Conservation (phyloP, 2,888 invertebrate genomes). For the Eremobia ochroleuca region DNA sequence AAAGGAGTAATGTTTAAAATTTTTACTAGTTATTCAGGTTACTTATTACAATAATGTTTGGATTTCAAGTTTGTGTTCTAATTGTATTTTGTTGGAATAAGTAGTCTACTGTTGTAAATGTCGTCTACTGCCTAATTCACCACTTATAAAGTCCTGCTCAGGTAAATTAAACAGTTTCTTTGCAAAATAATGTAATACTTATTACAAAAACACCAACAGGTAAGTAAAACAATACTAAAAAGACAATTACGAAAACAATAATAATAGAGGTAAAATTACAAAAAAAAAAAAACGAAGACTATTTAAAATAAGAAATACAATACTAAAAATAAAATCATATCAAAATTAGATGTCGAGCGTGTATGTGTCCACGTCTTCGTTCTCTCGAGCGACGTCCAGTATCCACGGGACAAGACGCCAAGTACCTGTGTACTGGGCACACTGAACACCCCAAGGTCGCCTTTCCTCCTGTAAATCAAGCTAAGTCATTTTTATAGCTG, state of each 20-base stretch:
- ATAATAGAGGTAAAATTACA: slow-evolving; percentile 2
- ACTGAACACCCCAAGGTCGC: slow-evolving; percentile 79
- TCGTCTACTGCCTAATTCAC: not conserved
- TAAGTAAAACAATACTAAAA: slow-evolving; percentile 3
- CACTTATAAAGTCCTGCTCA: too few species aligned
- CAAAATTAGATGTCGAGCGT: slow-evolving; percentile 65
- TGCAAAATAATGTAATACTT: slow-evolving; percentile 9
- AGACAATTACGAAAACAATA: not conserved
- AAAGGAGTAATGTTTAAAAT: not conserved
- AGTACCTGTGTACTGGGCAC: slow-evolving; percentile 83
- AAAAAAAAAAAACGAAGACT: slow-evolving; percentile 23
- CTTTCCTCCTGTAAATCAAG: slow-evolving; percentile 79
- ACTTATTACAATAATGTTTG: too few species aligned
- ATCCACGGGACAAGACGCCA: slow-evolving; percentile 86
- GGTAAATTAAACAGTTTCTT: not conserved
- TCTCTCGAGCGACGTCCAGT: slow-evolving; percentile 77
- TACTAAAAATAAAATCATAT: not conserved
- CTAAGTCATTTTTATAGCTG: not conserved
- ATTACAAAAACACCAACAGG: slow-evolving; percentile 7
- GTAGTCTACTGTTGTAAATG: not conserved
- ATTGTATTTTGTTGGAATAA: not conserved
- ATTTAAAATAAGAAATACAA: not conserved
- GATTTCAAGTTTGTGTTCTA: not conserved
- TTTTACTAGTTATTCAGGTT: not conserved
- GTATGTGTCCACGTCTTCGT: slow-evolving; percentile 73